phyloP scores from a whole-genome alignment of 1,140 invertebrate genomes.

The Colletes gigas region DNA sequence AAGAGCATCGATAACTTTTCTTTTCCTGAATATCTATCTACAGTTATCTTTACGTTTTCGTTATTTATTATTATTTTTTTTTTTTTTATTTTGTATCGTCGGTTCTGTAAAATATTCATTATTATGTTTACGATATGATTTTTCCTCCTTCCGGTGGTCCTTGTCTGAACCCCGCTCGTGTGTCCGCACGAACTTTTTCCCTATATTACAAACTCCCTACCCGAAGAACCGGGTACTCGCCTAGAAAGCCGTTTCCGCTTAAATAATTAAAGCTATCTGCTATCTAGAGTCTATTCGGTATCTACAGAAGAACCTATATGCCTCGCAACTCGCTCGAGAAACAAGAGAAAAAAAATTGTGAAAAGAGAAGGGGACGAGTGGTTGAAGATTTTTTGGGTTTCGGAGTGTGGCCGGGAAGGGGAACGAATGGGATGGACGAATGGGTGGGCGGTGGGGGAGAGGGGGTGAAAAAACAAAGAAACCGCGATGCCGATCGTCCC shows the following conservation, averaged over 20 bases:
- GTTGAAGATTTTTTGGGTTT: neutral
- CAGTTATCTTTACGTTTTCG: constrained; percentile 57
- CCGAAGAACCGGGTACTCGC: constrained; percentile 18
- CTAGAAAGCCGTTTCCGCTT: constrained; percentile 71
- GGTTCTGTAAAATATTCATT: constrained; percentile 80
- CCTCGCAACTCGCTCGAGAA: constrained; percentile 73
- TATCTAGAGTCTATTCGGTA: constrained; percentile 78
- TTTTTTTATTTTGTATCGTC: constrained; percentile 59
- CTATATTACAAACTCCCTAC: constrained; percentile 68
- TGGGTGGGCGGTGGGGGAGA: too few relatives aligned
- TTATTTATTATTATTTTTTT: neutral
- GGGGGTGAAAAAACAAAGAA: neutral
- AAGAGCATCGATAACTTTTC: constrained; percentile 69
- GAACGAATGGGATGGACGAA: too few relatives aligned
- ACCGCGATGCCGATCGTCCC: constrained; percentile 14
- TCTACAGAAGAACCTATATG: constrained; percentile 78
- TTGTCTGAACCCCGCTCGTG: constrained; percentile 46
- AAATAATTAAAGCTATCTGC: constrained; percentile 81
- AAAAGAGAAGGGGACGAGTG: constrained; percentile 55
- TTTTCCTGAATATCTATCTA: constrained; percentile 75
- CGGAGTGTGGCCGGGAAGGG: too few relatives aligned
- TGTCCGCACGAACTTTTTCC: constrained; percentile 54
- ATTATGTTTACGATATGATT: constrained; percentile 81
- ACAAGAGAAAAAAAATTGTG: constrained; percentile 46
- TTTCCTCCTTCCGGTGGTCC: constrained; percentile 69